phyloP scores from a whole-genome alignment of 2,113 vertebrate species.

The Helogale parvula region DNA sequence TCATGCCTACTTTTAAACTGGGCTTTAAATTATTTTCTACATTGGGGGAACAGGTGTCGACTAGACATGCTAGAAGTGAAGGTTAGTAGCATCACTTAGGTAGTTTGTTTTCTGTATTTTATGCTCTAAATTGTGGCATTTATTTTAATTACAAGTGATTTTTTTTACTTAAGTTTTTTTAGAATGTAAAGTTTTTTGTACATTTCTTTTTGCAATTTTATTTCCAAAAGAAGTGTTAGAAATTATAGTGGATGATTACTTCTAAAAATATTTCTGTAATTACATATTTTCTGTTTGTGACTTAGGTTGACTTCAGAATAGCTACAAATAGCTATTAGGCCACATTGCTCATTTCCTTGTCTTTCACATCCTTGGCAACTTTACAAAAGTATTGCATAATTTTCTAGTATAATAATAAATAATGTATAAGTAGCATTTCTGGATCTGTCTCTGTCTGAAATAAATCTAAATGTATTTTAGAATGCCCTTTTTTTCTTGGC shows the following conservation, averaged over 20 bases:
- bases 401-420: background rate
- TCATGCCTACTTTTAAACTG: background rate
- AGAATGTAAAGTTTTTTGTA: background rate
- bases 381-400: background rate
- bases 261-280: constrained; percentile 12
- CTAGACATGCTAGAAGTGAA: background rate
- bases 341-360: background rate
- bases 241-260: background rate
- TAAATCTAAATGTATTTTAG: background rate
- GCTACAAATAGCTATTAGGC: background rate
- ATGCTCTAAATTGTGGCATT: background rate
- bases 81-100: background rate
- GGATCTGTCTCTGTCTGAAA: background rate
- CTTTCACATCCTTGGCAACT: background rate
- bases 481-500: background rate
- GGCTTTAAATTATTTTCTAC: background rate
- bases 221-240: background rate
- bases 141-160: background rate
- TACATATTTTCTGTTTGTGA: background rate
- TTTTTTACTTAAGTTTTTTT: background rate
- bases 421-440: background rate
- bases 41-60: background rate
- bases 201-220: background rate
- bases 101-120: background rate
- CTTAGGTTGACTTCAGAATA: background rate